phyloP scores from a whole-genome alignment of 1,140 invertebrate species.

The Papilio aristodemus region DNA sequence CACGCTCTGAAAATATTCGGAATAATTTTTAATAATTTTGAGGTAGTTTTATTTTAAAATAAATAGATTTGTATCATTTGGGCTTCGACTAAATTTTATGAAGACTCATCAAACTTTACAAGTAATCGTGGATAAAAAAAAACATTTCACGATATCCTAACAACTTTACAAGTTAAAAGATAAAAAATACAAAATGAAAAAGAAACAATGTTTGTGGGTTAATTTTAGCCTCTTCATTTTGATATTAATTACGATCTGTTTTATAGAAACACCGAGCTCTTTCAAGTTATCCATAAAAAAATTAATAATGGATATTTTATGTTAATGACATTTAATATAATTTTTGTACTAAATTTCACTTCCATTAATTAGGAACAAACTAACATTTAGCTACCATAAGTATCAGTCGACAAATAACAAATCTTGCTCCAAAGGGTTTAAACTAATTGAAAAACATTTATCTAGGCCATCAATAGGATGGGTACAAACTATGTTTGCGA shows the following conservation, averaged over 20 bases:
- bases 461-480: no score
- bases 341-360: no score
- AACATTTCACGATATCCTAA: not conserved
- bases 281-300: not conserved
- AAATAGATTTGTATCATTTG: conserved; percentile 16
- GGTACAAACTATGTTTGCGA: no score
- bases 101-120: not conserved
- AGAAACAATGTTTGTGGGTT: conserved; percentile 4
- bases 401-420: no score
- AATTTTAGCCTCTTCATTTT: conserved; percentile 25
- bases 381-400: no score
- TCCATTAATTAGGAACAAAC: no score
- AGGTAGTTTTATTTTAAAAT: conserved; percentile 44
- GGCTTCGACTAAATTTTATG: conserved; percentile 8
- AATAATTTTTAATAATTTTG: conserved; percentile 45
- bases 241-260: not conserved
- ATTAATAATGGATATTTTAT: no score
- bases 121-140: not conserved
- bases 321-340: no score
- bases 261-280: not conserved
- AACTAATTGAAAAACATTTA: no score
- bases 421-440: no score
- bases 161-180: not conserved
- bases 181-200: not conserved
- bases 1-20: conserved; percentile 25